Evolutionary conservation across 2,888 invertebrate genomes (phyloP).

Genomic region (Laothoe populi): DNA sequence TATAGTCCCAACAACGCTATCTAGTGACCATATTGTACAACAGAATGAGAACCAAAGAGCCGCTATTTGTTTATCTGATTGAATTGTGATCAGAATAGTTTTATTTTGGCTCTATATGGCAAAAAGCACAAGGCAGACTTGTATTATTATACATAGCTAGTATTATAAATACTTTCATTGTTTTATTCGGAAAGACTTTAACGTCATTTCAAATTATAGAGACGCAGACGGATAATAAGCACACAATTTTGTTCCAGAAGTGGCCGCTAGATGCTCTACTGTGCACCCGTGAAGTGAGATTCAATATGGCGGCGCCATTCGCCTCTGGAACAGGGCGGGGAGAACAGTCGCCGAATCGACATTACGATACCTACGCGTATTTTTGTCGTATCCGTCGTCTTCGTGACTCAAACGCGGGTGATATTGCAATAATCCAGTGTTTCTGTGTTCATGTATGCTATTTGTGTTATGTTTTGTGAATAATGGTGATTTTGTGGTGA

Average conservation of each 20-base stretch:
- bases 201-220: not conserved
- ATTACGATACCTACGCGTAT: slow-evolving; percentile 80
- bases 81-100: not conserved
- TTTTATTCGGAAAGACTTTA: not conserved
- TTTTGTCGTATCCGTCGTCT: slow-evolving; percentile 76
- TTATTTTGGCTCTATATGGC: not conserved
- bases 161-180: too few species aligned
- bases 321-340: slow-evolving; percentile 83
- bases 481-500: slow-evolving; percentile 76
- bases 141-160: not conserved
- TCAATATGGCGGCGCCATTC: slow-evolving; percentile 84
- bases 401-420: slow-evolving; percentile 82
- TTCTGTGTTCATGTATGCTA: slow-evolving; percentile 72
- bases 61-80: too few species aligned
- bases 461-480: slow-evolving; percentile 78
- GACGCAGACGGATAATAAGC: not conserved
- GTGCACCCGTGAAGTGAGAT: slow-evolving; percentile 63
- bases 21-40: slow-evolving; percentile 44
- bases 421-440: slow-evolving; percentile 76
- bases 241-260: slow-evolving; percentile 51
- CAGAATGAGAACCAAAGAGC: slow-evolving; percentile 28
- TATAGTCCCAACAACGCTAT: slow-evolving; percentile 47
- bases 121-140: too few species aligned
- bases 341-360: slow-evolving; percentile 81
- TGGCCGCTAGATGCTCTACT: slow-evolving; percentile 70